A percentile compares a stretch with the other conserved stretches of the same genome.
phyloP scores from a whole-genome alignment of 2,888 invertebrate species.

The Mythimna lalbum region DNA sequence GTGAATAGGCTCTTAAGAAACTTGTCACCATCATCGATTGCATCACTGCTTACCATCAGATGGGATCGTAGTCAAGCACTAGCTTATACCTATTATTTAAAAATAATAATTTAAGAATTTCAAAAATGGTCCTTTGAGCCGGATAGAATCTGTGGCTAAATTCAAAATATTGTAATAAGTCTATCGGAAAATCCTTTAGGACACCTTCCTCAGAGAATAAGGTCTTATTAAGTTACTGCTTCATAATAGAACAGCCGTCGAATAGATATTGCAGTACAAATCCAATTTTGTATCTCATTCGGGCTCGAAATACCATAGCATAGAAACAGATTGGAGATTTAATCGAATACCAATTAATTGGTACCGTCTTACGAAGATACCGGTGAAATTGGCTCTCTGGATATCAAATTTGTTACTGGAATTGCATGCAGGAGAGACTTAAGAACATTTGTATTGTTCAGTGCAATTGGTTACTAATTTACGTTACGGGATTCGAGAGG shows the following conservation, averaged over 20 bases:
- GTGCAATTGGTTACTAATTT: constrained; percentile 35
- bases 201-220: constrained; percentile 40
- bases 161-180: constrained; percentile 33
- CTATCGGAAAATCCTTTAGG: constrained; percentile 42
- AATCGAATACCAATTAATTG: constrained; percentile 80
- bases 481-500: background rate
- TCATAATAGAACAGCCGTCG: constrained; percentile 65
- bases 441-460: constrained; percentile 43
- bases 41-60: too few relatives aligned
- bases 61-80: too few relatives aligned
- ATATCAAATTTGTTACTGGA: constrained; percentile 58
- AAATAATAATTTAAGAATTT: too few relatives aligned
- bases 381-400: constrained; percentile 51
- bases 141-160: background rate
- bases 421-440: constrained; percentile 44
- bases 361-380: constrained; percentile 70
- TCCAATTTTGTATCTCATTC: constrained; percentile 77
- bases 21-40: too few relatives aligned
- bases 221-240: constrained; percentile 66
- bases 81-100: too few relatives aligned
- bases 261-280: constrained; percentile 73
- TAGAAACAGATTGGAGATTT: constrained; percentile 76
- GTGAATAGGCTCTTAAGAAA: too few relatives aligned
- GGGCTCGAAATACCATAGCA: constrained; percentile 64
- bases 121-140: constrained; percentile 3